Conservation (phyloP, 1,140 invertebrate genomes). For the Drosophila murphyi region DNA sequence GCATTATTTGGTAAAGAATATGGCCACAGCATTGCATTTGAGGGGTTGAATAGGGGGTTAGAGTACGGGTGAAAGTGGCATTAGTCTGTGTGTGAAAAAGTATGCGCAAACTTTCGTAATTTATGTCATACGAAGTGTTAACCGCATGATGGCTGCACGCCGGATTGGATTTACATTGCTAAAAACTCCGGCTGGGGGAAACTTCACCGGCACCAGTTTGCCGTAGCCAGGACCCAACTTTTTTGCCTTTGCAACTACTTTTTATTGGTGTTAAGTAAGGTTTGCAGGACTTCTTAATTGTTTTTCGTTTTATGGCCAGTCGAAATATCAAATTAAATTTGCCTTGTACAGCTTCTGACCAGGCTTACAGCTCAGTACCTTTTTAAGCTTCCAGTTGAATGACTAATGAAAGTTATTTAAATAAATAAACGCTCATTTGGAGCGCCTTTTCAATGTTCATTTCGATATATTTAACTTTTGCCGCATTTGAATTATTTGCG, state of each 20-base stretch:
- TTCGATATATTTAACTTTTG: slow-evolving; percentile 67
- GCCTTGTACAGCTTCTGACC: slow-evolving; percentile 33
- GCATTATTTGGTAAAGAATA: slow-evolving; percentile 74
- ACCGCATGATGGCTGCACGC: slow-evolving; percentile 82
- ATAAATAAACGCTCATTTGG: slow-evolving; percentile 80
- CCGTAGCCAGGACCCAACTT: slow-evolving; percentile 39
- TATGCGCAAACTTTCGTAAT: slow-evolving; percentile 82
- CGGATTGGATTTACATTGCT: slow-evolving; percentile 82
- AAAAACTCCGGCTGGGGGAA: slow-evolving; percentile 67
- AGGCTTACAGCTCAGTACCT: slow-evolving; percentile 16
- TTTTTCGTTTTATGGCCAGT: slow-evolving; percentile 67
- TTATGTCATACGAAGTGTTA: slow-evolving; percentile 83
- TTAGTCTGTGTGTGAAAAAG: slow-evolving; percentile 72
- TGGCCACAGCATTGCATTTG: slow-evolving; percentile 64
- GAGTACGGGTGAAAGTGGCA: not conserved
- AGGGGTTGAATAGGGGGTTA: not conserved
- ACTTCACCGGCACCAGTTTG: slow-evolving; percentile 59
- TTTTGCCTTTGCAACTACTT: slow-evolving; percentile 53
- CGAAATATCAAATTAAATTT: slow-evolving; percentile 68
- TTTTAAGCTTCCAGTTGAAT: slow-evolving; percentile 20
- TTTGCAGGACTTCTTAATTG: slow-evolving; percentile 60
- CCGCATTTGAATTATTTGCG: slow-evolving; percentile 24
- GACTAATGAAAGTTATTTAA: slow-evolving; percentile 78
- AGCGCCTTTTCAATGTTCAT: slow-evolving; percentile 67
- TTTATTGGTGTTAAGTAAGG: slow-evolving; percentile 68